phyloP scores from a whole-genome alignment of 2,888 invertebrate genomes.

The Synergus itoensis region DNA sequence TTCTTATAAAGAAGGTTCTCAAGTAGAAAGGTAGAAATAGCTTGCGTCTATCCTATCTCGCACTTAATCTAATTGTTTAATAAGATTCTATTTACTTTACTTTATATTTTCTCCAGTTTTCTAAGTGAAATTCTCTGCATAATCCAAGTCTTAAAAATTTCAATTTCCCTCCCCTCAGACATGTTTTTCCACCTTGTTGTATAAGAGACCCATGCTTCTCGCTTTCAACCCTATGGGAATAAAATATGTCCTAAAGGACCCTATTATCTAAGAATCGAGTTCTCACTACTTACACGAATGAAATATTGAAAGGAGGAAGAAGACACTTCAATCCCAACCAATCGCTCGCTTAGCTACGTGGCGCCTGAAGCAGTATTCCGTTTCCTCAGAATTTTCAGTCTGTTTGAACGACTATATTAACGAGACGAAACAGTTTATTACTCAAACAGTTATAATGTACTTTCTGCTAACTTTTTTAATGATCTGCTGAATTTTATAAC shows the following conservation, averaged over 20 bases:
- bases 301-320: constrained; percentile 18
- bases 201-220: neutral
- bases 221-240: neutral
- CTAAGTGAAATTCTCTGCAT: neutral
- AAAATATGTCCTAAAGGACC: neutral
- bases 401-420: neutral
- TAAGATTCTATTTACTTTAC: neutral
- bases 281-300: constrained; percentile 14
- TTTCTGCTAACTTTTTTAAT: neutral
- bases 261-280: constrained; percentile 1
- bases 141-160: neutral
- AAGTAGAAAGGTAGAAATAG: neutral
- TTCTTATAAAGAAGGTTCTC: neutral
- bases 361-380: constrained; percentile 19
- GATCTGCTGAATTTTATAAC: neutral
- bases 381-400: neutral
- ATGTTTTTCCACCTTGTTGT: neutral
- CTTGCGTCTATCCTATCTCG: neutral
- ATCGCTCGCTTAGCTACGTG: constrained; percentile 6
- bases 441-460: neutral
- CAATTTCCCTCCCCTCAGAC: neutral
- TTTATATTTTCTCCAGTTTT: neutral
- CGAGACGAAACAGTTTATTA: neutral
- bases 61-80: neutral
- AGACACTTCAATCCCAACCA: neutral